Evolutionary conservation across 2,888 invertebrate genomes (phyloP).

Genomic region (Polydesmus complanatus): DNA sequence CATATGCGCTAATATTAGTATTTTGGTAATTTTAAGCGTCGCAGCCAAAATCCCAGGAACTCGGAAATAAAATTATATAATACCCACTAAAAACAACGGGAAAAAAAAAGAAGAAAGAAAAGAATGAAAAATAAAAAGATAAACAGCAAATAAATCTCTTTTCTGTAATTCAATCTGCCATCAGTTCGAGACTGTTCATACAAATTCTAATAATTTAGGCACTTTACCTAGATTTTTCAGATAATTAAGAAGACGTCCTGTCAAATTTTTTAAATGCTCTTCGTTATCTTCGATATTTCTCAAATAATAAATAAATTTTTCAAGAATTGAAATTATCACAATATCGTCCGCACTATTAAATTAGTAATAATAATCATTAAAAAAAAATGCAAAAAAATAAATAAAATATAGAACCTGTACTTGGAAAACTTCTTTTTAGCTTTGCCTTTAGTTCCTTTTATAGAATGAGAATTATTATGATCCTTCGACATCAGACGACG

Average conservation of each 20-base stretch:
- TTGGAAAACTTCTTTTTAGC: constrained; percentile 2
- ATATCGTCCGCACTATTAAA: background rate
- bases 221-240: background rate
- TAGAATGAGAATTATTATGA: background rate
- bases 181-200: no score
- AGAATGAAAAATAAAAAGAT: no score
- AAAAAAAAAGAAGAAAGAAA: no score
- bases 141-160: no score
- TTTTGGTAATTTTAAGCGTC: no score
- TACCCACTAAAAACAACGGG: no score
- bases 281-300: background rate
- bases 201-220: background rate
- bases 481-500: background rate
- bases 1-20: no score
- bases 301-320: background rate
- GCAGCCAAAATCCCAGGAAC: no score
- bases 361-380: background rate
- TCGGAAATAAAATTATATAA: no score
- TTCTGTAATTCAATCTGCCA: no score
- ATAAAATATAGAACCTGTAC: background rate
- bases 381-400: background rate
- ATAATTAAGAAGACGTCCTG: background rate
- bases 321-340: background rate
- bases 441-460: background rate
- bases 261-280: background rate